Evolutionary conservation across 1,140 invertebrate genomes (phyloP), one percentile per base, ranked within the genome.

Genomic region (Spodoptera frugiperda): DNA sequence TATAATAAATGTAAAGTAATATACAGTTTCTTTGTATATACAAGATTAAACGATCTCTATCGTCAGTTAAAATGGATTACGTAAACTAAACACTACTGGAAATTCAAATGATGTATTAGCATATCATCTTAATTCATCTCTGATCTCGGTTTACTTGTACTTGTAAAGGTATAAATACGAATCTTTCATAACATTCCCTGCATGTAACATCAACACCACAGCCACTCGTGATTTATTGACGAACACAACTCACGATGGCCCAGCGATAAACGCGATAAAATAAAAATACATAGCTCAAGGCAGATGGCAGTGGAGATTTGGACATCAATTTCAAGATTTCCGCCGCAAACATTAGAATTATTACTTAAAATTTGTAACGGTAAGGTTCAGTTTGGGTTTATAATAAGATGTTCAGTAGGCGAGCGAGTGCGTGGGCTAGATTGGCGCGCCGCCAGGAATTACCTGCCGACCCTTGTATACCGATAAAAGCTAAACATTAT

Each of bases 401-500:
- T 51, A 12, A 21, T 25, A 19, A 71, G 51, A 57, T 61, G 59
- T 76, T 75, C 77, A 76, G 82, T 87, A 82, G 81, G 82, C 82
- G 84, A 83, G 71, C 68, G 71, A 83, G 78, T 84, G 88, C 86
- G 89, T 89, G 84, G 89, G 87, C 77, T 63, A 76, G 71, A 55
- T 89, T 92, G 90, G 90, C 89, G 25, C 33, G 0, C 12, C 0
- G 81, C 90, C 90, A 92, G 82, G 82, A 82, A 83, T 91, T 87
- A 92, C 90, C 90, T 92, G 90, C 86, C 80, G 87, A 86, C 88
- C 88, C 86, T 88, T 88, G 85, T 89, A 84, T 85, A 84, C 86
- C 82, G 83, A 88, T 88, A 89, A 89, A 91, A 87, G 83, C 83
- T 82, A 82, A 87, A 89, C 86, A 91, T 90, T 91, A 88, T 89